Base-by-base conservation (phyloP, 2,888 invertebrate species). In the Cataglyphis livida region DNA sequence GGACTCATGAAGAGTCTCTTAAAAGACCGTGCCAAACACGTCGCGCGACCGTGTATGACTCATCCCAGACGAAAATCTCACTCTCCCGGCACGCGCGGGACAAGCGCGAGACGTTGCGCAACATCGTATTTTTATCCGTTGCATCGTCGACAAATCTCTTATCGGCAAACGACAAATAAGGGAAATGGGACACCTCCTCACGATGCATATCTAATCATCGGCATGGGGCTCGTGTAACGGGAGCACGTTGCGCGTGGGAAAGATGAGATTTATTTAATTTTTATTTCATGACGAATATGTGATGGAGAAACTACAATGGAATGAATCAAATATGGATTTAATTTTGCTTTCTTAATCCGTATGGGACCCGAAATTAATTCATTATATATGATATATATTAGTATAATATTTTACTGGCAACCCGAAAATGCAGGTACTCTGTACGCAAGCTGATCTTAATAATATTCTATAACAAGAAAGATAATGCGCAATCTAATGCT, bases 111-210 rank as follows among this genome's bases (percentile, higher is more conserved):
- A 32, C 82, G n/a, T 88, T 89, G 82, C 89, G 84, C 73, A 88
- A 89, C 81, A 75, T 71, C 48, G 32, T 88, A 88, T 88, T 88
- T 89, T 88, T 89, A 88, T 76, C 89, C 59, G 21, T 83, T 57
- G 57, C 70, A 25, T 32, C 18, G 15, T 41, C 12, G 28, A 9
- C 51, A 6, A 41, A n/a, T n/a, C 54, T 54, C 0, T n/a, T n/a
- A 21, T 18, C 32, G 54, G 6, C 41, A 21, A 51, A 18, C 32
- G 18, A 10, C 54, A 59, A 70, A 18, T 57, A 41, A 21, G 54
- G 41, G 3, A 76, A 68, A 32, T 6, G n/a, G 25, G 28, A 48
- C 48, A 15, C 15, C 12, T 38, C 9, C 44, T 25, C 18, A 21
- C 6, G n/a, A 38, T 21, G 44, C 44, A 51, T 7, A 35, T 68